Conservation (phyloP, 1,140 invertebrate genomes). For the Globodera ellingtonae region DNA sequence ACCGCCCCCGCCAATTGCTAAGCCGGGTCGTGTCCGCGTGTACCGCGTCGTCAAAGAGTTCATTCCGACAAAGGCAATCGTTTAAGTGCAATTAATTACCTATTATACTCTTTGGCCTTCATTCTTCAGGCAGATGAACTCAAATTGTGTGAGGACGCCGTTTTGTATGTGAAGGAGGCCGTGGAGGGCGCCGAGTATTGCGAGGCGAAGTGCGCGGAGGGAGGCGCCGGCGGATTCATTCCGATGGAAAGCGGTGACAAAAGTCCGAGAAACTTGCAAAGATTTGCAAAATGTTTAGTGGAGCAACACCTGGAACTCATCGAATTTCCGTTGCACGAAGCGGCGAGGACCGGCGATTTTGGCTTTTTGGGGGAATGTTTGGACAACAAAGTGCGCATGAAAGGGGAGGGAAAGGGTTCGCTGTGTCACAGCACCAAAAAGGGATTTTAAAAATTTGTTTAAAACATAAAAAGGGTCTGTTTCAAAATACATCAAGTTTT, state of each 20-base stretch:
- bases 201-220: constrained; percentile 22
- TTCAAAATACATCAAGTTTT: constrained; percentile 32
- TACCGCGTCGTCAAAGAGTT: constrained; percentile 23
- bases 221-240: neutral
- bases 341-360: constrained; percentile 75
- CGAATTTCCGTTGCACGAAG: constrained; percentile 75
- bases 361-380: constrained; percentile 73
- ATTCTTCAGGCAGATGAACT: constrained; percentile 15
- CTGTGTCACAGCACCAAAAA: neutral
- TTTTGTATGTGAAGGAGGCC: constrained; percentile 14
- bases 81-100: neutral
- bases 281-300: constrained; percentile 58
- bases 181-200: neutral
- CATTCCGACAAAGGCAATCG: constrained; percentile 19
- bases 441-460: neutral
- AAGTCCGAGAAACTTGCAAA: constrained; percentile 6
- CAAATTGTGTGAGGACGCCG: constrained; percentile 14
- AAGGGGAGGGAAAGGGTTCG: neutral
- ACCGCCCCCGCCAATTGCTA: constrained; percentile 35
- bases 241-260: constrained; percentile 28
- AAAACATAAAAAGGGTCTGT: neutral
- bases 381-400: constrained; percentile 69
- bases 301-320: constrained; percentile 72
- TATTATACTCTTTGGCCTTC: constrained; percentile 1
- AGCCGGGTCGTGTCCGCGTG: constrained; percentile 36